Percentiles rank a stretch among this genome's conserved stretches.
These are phyloP conservation scores for Galendromus occidentalis DNA, from an alignment of 1,140 invertebrate species.

Conservation along the genomic window DNA sequence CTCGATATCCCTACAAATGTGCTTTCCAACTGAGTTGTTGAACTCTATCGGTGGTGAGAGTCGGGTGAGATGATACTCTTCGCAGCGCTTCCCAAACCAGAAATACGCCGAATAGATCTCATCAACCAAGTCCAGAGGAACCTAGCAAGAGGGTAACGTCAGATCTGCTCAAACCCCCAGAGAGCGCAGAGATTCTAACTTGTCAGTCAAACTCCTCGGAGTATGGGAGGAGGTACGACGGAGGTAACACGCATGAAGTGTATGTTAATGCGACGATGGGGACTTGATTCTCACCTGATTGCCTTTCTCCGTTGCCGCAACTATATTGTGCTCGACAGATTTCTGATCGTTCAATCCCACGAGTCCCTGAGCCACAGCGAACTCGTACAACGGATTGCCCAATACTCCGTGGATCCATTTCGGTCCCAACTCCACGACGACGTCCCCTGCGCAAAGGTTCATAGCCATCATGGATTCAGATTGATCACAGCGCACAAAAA, in stretches of 20 bases:
- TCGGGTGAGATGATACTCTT: conserved; percentile 70
- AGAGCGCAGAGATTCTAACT: too few species aligned
- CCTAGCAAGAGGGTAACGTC: background rate
- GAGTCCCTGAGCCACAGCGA: conserved; percentile 15
- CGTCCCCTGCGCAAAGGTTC: conserved; percentile 25
- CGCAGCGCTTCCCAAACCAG: conserved; percentile 62
- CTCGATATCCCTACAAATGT: conserved; percentile 57
- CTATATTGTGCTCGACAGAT: conserved; percentile 42
- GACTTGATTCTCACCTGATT: conserved; percentile 37
- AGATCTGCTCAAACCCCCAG: too few species aligned
- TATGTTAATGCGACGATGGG: too few species aligned
- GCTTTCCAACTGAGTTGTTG: conserved; percentile 69
- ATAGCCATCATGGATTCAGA: conserved; percentile 1
- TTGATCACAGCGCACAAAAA: conserved; percentile 4
- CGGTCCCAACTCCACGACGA: conserved; percentile 54
- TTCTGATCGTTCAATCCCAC: background rate
- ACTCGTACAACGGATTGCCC: conserved; percentile 44
- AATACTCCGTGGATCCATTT: conserved; percentile 72
- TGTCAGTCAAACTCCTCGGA: too few species aligned
- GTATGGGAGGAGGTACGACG: too few species aligned
- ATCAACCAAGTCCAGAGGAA: conserved; percentile 21
- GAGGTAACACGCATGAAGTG: too few species aligned
- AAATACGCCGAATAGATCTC: conserved; percentile 77
- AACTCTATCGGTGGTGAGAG: conserved; percentile 56
- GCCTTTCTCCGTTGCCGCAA: conserved; percentile 61